A percentile compares a stretch with the other conserved stretches of the same genome.
These are phyloP conservation scores for Mastacembelus armatus DNA, from an alignment of 2,797 vertebrate species.

Conservation along the genomic window DNA sequence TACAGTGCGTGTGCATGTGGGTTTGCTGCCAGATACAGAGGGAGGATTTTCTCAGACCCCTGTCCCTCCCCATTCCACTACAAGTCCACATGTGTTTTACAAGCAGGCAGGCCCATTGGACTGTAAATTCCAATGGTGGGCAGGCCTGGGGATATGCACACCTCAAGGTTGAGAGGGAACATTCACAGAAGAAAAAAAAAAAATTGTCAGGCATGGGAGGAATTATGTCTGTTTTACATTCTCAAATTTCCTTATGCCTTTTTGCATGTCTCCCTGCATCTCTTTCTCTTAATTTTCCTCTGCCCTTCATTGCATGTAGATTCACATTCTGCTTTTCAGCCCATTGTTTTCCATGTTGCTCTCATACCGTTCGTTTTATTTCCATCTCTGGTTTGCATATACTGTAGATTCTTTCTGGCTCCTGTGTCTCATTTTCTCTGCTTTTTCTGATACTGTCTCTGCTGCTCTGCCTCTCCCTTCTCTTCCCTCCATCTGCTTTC, in stretches of 20 bases:
- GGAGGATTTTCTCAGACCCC: slow-evolving; percentile 63
- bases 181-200: slow-evolving; percentile 52
- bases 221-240: slow-evolving; percentile 44
- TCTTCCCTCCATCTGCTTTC: slow-evolving; percentile 35
- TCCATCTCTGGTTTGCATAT: slow-evolving; percentile 35
- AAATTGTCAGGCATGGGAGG: slow-evolving; percentile 42
- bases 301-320: slow-evolving; percentile 1
- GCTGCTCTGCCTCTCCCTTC: slow-evolving; percentile 15
- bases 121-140: slow-evolving; percentile 81
- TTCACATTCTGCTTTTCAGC: not conserved
- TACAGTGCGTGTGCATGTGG: not conserved
- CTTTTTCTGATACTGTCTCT: slow-evolving; percentile 7
- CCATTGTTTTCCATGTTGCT: slow-evolving; percentile 7
- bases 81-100: slow-evolving; percentile 86
- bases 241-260: slow-evolving; percentile 10
- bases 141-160: slow-evolving; percentile 68
- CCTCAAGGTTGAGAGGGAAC: slow-evolving; percentile 58
- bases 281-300: not conserved
- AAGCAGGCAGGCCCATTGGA: slow-evolving; percentile 76
- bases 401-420: slow-evolving; percentile 22
- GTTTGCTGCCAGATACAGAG: slow-evolving; percentile 52
- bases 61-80: slow-evolving; percentile 78
- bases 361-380: slow-evolving; percentile 34
- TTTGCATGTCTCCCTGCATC: not conserved
- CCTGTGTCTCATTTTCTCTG: slow-evolving; percentile 27